Percentiles rank a stretch among this genome's conserved stretches.
phyloP scores from a whole-genome alignment of 2,797 vertebrate genomes.

The Stomatorhinus walkeri region DNA sequence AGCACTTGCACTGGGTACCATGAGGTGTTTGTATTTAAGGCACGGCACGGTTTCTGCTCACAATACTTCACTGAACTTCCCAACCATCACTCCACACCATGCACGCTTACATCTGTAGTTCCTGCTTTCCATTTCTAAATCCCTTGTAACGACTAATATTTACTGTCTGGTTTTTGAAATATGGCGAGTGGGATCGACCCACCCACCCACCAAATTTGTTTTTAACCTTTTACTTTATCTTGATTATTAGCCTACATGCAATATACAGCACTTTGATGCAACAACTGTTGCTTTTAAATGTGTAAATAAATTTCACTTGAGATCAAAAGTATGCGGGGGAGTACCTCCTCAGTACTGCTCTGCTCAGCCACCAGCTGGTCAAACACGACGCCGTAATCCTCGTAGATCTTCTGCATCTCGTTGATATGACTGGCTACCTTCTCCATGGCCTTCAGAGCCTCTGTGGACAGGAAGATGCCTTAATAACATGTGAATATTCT shows the following conservation, averaged over 20 bases:
- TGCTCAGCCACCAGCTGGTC: slow-evolving; percentile 86
- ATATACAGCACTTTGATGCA: not conserved
- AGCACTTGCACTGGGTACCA: not conserved
- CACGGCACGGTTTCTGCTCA: not conserved
- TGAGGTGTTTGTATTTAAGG: not conserved
- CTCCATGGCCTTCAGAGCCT: slow-evolving; percentile 89
- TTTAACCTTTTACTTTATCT: not conserved
- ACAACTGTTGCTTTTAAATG: not conserved
- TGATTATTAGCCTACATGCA: not conserved
- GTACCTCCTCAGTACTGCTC: slow-evolving; percentile 75
- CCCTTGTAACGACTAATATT: not conserved
- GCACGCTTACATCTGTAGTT: not conserved
- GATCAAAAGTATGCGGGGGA: not conserved
- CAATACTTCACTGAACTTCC: not conserved
- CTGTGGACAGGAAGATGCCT: slow-evolving; percentile 46
- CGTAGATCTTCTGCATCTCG: slow-evolving; percentile 96
- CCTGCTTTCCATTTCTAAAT: not conserved
- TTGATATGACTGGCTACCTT: slow-evolving; percentile 94
- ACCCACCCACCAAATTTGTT: not conserved
- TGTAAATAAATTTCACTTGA: not conserved
- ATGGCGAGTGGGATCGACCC: no score
- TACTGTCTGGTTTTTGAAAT: not conserved
- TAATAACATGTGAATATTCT: not conserved
- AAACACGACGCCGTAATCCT: slow-evolving; percentile 86
- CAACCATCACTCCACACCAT: not conserved